These are phyloP conservation scores for Saccopteryx leptura DNA, from an alignment of 2,113 vertebrate species.

Conservation along the genomic window DNA sequence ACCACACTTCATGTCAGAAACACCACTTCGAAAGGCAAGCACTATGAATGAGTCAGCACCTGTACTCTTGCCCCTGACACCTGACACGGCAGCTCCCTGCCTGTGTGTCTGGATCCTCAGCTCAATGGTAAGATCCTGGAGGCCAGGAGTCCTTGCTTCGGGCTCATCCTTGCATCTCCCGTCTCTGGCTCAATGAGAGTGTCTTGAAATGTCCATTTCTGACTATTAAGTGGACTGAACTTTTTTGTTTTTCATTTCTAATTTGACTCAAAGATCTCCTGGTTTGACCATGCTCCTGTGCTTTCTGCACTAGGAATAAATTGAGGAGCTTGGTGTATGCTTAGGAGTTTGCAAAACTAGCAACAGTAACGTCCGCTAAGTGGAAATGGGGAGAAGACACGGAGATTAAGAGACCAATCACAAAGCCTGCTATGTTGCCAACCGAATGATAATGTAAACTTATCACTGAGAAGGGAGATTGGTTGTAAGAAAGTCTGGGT, in stretches of 20 bases:
- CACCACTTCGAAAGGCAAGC: not conserved
- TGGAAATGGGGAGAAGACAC: not conserved
- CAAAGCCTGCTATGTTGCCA: conserved; percentile 10
- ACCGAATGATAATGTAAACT: conserved; percentile 63
- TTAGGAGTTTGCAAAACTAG: conserved; percentile 21
- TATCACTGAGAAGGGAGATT: conserved; percentile 26
- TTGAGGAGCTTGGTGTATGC: not conserved
- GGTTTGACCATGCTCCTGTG: not conserved
- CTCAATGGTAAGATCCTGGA: not conserved
- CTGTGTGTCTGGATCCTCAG: not conserved
- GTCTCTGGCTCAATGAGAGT: conserved; percentile 43
- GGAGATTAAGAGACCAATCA: not conserved
- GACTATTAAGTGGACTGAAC: not conserved
- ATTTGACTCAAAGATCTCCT: not conserved
- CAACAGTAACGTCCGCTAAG: not conserved
- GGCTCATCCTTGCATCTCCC: not conserved
- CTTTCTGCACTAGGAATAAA: not conserved
- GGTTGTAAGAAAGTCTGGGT: conserved; percentile 75
- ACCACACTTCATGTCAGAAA: conserved; percentile 20
- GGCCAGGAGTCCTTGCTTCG: not conserved
- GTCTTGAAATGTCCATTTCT: not conserved
- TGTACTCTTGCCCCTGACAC: not conserved
- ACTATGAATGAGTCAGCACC: not conserved
- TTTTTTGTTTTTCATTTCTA: conserved; percentile 25
- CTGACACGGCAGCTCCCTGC: not conserved